Base-by-base conservation (phyloP, 2,888 invertebrate species). In the Cosmia trapezina region DNA sequence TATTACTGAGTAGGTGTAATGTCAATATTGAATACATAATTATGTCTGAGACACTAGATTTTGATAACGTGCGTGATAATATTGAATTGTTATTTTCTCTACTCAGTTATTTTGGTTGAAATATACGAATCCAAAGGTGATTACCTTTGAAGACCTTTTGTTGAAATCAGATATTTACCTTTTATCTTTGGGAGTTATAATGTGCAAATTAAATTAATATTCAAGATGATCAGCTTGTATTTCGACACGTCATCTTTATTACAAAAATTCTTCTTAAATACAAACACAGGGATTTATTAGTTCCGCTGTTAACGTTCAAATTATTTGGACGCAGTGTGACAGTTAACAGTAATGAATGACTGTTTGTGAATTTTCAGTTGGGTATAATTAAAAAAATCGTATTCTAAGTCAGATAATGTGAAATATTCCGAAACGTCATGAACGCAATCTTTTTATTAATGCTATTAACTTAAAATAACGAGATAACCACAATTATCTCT, bases 401-500 rank as follows among this genome's bases (percentile, higher is more conserved):
- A 51, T 60, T 49, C 28, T 54, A 37, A 64, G 41, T 19, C 19
- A 63, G 73, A 77, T 65, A 64, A 74, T 62, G 66, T 74, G 49
- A 74, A 41, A 63, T 74, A 60, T 69, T 66, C 54, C 22, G 11
- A 62, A 80, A 60, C 56, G 73, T 74, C 74, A 81, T 74, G 68
- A 69, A 53, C 45, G 49, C 56, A 81, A 81, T 82, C 56, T 82
- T 66, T 79, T 78, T 82, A 75, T 73, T 70, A 80, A 70, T 56
- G 73, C n/a, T 81, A 41, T 81, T 83, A 75, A 78, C 70, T 59
- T 78, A 83, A 80, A 80, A 73, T 73, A 69, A 70, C 71, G 74
- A 78, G 83, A 83, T 81, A 83, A 78, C 51, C 63, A 51, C 6
- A 41, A 78, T 63, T 78, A 70, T 83, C 83, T 83, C 78, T 65